Evolutionary conservation across 35 echinoderm and acorn worm genomes (phyloP).

Genomic region (Acanthaster planci): DNA sequence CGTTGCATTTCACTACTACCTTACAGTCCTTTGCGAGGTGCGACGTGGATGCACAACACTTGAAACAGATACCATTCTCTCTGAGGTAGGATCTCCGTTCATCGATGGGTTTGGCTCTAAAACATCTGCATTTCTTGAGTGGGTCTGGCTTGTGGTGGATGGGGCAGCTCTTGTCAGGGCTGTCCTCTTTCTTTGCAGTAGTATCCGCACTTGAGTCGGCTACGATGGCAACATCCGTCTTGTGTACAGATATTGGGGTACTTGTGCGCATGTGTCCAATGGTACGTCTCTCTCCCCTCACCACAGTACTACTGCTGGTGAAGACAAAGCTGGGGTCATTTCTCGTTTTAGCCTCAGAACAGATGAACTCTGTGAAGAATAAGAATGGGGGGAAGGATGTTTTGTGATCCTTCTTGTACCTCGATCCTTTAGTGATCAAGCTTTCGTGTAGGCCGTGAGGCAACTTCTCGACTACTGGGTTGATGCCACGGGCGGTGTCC

Average conservation of each 20-base stretch:
- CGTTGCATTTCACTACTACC: neutral
- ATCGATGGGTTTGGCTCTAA: constrained; percentile 15
- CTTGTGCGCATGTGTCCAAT: neutral
- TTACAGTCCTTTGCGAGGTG: constrained; percentile 43
- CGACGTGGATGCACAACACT: neutral
- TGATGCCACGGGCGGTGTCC: constrained; percentile 51
- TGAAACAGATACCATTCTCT: constrained; percentile 38
- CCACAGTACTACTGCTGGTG: constrained; percentile 2
- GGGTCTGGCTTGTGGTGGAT: constrained; percentile 44
- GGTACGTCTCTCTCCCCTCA: neutral
- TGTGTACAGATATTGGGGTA: neutral
- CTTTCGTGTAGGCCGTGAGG: constrained; percentile 51
- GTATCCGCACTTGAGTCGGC: neutral
- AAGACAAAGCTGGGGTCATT: constrained; percentile 53
- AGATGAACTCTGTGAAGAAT: constrained; percentile 45
- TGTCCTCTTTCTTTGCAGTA: neutral
- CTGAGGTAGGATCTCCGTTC: constrained; percentile 15
- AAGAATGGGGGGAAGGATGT: constrained; percentile 48
- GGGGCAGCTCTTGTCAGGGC: constrained; percentile 10
- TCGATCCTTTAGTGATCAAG: constrained; percentile 32
- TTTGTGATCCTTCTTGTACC: constrained; percentile 42
- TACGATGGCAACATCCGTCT: neutral
- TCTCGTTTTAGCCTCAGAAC: constrained; percentile 23
- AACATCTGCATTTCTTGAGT: constrained; percentile 44
- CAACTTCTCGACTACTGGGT: constrained; percentile 48